A percentile compares a stretch with the other conserved stretches of the same genome.
These are phyloP conservation scores for Drosophila kokeensis DNA, from an alignment of 2,888 invertebrate species.

Conservation along the genomic window DNA sequence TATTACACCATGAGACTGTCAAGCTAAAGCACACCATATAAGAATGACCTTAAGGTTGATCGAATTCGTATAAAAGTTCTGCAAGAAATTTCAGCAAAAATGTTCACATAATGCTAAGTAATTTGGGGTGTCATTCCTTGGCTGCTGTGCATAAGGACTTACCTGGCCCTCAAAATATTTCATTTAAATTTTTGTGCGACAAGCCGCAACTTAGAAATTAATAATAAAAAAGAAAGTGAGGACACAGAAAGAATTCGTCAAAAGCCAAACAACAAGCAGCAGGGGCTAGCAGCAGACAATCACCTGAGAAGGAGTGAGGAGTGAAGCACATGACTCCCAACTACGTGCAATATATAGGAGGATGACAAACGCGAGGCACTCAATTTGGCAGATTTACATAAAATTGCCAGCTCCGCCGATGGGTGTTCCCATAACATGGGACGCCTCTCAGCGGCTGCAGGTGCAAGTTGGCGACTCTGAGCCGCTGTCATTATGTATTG, in stretches of 20 bases:
- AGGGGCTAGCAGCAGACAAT: conserved; percentile 41
- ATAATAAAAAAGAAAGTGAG: conserved; percentile 39
- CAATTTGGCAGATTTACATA: conserved; percentile 79
- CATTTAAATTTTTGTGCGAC: conserved; percentile 63
- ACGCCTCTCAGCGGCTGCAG: conserved; percentile 40
- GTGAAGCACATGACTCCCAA: not conserved
- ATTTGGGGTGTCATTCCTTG: conserved; percentile 12
- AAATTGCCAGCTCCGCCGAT: conserved; percentile 36
- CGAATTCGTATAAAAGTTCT: conserved; percentile 5
- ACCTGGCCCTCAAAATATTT: conserved; percentile 59
- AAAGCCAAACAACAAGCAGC: conserved; percentile 30
- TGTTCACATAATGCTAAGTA: conserved; percentile 7
- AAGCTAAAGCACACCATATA: not conserved
- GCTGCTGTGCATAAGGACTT: conserved; percentile 26
- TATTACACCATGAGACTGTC: not conserved
- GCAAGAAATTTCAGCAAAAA: not conserved
- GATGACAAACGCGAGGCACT: conserved; percentile 63
- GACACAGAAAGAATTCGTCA: conserved; percentile 28
- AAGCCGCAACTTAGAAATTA: conserved; percentile 56
- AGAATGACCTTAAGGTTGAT: not conserved
- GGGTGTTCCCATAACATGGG: not conserved
- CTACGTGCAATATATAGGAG: not conserved
- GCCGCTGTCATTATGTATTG: conserved; percentile 55
- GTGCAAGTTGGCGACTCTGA: conserved; percentile 55
- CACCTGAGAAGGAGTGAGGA: conserved; percentile 6